These are phyloP conservation scores for Chlorocebus sabaeus DNA, from an alignment of 2,113 vertebrate species.

Conservation along the genomic window DNA sequence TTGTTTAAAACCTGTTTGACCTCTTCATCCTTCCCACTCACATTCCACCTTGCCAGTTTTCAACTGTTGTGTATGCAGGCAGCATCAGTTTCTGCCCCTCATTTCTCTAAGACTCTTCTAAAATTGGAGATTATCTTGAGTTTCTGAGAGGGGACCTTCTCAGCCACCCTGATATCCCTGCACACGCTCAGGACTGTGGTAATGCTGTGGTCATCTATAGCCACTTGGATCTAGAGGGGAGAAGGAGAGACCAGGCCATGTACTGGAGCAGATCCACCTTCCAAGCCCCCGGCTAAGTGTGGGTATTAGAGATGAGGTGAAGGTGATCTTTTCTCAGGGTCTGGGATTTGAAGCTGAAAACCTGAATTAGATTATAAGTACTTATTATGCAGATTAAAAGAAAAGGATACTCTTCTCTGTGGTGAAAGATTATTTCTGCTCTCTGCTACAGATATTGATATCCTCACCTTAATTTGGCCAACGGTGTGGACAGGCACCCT, in stretches of 20 bases:
- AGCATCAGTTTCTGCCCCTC: not conserved
- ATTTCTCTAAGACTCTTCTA: not conserved
- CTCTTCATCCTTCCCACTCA: not conserved
- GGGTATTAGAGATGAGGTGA: not conserved
- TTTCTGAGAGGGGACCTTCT: not conserved
- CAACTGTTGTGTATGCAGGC: not conserved
- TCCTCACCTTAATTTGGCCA: not conserved
- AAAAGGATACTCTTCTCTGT: not conserved
- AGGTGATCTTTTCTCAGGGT: not conserved
- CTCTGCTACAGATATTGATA: not conserved
- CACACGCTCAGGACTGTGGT: not conserved
- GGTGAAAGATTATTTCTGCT: not conserved
- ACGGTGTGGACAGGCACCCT: not conserved
- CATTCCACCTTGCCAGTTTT: not conserved
- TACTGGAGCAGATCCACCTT: not conserved
- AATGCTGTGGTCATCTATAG: not conserved
- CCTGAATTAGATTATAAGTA: not conserved
- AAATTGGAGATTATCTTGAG: not conserved
- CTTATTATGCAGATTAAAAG: not conserved
- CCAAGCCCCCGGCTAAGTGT: not conserved
- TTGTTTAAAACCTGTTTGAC: not conserved
- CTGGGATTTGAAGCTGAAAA: not conserved
- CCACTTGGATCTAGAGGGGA: not conserved
- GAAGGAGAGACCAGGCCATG: not conserved
- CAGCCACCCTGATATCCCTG: not conserved